Evolutionary conservation across 2,888 invertebrate genomes (phyloP), one percentile per base, ranked within the genome.

Genomic region (Phoronis australis): DNA sequence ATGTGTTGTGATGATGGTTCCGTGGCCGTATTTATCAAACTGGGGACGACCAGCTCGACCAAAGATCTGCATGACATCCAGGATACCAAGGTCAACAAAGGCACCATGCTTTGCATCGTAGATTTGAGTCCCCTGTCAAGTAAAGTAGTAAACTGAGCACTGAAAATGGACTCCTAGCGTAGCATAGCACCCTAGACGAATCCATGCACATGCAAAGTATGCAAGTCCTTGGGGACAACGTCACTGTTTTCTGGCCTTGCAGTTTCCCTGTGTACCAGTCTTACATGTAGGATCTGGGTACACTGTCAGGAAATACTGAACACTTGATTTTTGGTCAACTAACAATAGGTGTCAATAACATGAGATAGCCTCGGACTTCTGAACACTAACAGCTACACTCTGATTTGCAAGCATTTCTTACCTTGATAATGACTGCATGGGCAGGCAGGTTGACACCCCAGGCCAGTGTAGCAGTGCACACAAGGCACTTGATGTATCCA

Each of bases 371-470:
- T n/a, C n/a, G n/a, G n/a, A n/a, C n/a, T n/a, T n/a, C n/a, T n/a
- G n/a, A n/a, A n/a, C n/a, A n/a, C n/a, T n/a, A n/a, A n/a, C n/a
- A n/a, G n/a, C n/a, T n/a, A n/a, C n/a, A n/a, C n/a, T n/a, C n/a
- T n/a, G n/a, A n/a, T n/a, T n/a, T n/a, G n/a, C n/a, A n/a, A n/a
- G n/a, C n/a, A n/a, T n/a, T n/a, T n/a, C 42, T 76, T 78, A 90
- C 91, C 78, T 89, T 86, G 57, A 95, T 95, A 43, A 99, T 85
- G 56, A 99, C 97, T 26, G 93, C 96, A 75, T 97, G 96, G 0
- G 99, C 99, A 0, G 99, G 99, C 57, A 99, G 82, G 80, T 99
- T 99, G 4, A 99, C 97, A 62, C 99, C 99, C 99, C 99, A 99
- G 24, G 99, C 99, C 26, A 99, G 80, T 0, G 99, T 99, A 0